Evolutionary conservation across 1,140 invertebrate genomes (phyloP).

Genomic region (Adoxophyes honmai): DNA sequence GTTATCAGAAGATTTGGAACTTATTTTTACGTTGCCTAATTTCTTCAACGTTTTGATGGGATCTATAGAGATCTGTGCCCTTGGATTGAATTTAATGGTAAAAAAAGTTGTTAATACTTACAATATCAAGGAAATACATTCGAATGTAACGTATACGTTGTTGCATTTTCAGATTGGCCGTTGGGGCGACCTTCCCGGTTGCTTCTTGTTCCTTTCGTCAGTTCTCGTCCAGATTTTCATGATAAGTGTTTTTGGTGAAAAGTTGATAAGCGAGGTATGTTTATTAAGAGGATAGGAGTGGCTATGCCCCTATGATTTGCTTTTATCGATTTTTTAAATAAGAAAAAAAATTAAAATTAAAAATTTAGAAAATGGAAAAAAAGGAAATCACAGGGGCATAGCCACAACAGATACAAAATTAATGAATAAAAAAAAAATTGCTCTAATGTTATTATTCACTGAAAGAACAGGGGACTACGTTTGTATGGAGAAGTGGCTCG

Average conservation of each 20-base stretch:
- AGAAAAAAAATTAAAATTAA: too few species aligned
- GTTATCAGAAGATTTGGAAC: constrained; percentile 49
- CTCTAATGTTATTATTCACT: too few species aligned
- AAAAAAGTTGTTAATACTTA: too few species aligned
- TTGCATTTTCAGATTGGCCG: constrained; percentile 39
- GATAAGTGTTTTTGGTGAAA: constrained; percentile 62
- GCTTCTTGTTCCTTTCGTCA: constrained; percentile 48
- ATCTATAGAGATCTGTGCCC: constrained; percentile 57
- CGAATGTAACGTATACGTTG: constrained; percentile 17
- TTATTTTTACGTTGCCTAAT: constrained; percentile 57
- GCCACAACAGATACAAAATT: too few species aligned
- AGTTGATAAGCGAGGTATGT: constrained; percentile 52
- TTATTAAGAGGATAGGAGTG: background rate
- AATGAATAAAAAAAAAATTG: too few species aligned
- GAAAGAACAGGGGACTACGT: too few species aligned
- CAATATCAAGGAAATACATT: too few species aligned
- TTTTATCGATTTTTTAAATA: too few species aligned
- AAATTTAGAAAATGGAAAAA: too few species aligned
- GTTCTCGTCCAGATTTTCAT: constrained; percentile 59
- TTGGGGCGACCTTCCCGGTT: constrained; percentile 43
- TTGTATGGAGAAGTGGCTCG: too few species aligned
- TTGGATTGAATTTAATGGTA: constrained; percentile 62
- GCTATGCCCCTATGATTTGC: too few species aligned
- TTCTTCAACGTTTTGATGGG: constrained; percentile 58
- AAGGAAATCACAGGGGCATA: too few species aligned